Percentiles rank a stretch among this genome's conserved stretches.
These are phyloP conservation scores for Stomatorhinus ivindoensis DNA, from an alignment of 2,113 vertebrate genomes.

Conservation along the genomic window DNA sequence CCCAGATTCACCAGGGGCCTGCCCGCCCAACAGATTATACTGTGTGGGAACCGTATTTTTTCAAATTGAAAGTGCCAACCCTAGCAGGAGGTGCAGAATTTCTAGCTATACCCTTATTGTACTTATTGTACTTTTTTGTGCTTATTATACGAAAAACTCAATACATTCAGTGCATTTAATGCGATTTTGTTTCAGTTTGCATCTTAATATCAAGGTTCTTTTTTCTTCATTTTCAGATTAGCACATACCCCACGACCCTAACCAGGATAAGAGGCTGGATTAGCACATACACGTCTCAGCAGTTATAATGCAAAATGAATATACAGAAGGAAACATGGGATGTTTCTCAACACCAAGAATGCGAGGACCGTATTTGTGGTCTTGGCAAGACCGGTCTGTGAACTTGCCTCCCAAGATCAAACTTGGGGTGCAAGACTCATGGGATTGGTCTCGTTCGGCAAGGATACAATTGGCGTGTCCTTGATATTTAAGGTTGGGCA, in stretches of 20 bases:
- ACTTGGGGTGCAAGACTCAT: neutral
- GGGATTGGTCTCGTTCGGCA: neutral
- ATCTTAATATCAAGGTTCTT: neutral
- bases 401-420: neutral
- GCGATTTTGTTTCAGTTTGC: neutral
- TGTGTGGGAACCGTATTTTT: neutral
- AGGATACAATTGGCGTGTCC: neutral
- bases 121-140: too few relatives aligned
- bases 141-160: neutral
- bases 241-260: neutral
- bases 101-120: neutral
- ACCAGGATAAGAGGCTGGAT: neutral
- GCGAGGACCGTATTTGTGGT: neutral
- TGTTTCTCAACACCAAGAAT: neutral
- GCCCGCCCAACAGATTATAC: neutral
- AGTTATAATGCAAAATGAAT: neutral
- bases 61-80: neutral
- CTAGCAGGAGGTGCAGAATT: neutral
- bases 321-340: neutral
- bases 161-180: neutral
- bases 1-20: neutral
- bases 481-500: neutral
- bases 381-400: neutral
- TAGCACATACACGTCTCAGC: neutral
- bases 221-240: neutral